Percentiles rank a stretch among this genome's conserved stretches.
Evolutionary conservation across 2,797 vertebrate species (phyloP).

Genomic region (Lemur catta): DNA sequence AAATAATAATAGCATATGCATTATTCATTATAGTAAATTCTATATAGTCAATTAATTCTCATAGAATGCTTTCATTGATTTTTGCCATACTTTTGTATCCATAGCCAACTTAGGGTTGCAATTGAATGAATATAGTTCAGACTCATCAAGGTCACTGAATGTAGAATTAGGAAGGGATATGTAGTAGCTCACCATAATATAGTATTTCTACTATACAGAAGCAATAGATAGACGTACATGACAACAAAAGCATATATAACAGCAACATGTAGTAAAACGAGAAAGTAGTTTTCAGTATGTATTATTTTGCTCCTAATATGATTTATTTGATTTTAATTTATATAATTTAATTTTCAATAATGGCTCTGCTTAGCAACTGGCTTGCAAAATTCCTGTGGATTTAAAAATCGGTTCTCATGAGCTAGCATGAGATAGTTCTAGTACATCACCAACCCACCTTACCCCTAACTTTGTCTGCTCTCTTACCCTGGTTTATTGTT

Average conservation of each 20-base stretch:
- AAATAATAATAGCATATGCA: neutral
- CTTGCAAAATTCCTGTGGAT: neutral
- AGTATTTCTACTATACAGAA: neutral
- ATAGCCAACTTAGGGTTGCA: neutral
- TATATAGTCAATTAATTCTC: neutral
- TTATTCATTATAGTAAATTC: neutral
- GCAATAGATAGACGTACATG: neutral
- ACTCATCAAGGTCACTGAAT: neutral
- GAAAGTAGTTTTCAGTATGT: neutral
- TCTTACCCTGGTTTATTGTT: neutral
- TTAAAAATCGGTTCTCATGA: neutral
- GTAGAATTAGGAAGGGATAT: neutral
- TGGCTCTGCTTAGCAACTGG: neutral
- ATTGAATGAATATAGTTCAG: neutral
- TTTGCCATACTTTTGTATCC: neutral
- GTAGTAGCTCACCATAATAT: too few relatives aligned
- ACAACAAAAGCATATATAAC: neutral
- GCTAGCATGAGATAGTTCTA: neutral
- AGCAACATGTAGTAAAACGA: neutral
- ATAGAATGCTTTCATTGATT: neutral
- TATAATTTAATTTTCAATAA: neutral
- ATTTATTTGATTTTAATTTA: constrained; percentile 12
- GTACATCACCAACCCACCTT: too few relatives aligned
- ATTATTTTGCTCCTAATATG: neutral
- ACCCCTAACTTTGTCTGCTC: neutral